Base-by-base conservation (phyloP, 2,113 vertebrate species). In the Urocolius indicus region DNA sequence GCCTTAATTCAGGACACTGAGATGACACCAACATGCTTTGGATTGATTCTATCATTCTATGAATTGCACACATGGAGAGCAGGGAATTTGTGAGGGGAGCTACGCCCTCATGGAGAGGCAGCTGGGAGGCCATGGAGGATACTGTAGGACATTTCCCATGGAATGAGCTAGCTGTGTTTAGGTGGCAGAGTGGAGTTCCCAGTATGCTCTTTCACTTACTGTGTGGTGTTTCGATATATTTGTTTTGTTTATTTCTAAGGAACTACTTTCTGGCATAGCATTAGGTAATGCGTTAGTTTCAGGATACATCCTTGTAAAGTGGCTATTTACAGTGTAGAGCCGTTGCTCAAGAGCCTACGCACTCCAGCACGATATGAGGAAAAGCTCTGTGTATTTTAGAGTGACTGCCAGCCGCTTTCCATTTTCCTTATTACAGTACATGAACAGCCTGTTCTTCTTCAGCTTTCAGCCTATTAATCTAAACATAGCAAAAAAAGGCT, bases 401-500 rank as follows among this genome's bases (percentile, higher is more conserved):
- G 38, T 52, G 68, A 86, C 78, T 90, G 63, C 61, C 46, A 86
- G n/a, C 52, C 4, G 3, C 79, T 88, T 94, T 81, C 72, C 45
- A 21, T 92, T 86, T 90, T 46, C 43, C 19, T 32, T 30, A 38
- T 80, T 90, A 61, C 16, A 54, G 34, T 43, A 55, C n/a, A 51
- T 63, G 78, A 79, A 65, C 62, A 84, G 32, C 63, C 46, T 86
- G 51, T 55, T 79, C 41, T 58, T 88, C 55, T 83, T 88, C 55
- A 16, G 80, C 48, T 80, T 88, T 88, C 79, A 94, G 34, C 14
- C 34, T 75, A 71, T 41, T 45, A 51, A 21, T 43, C 75, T 77
- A 87, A 91, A 94, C 61, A 89, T 12, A 67, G 51, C 38, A 90
- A 95, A 90, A 90, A 83, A 12, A 92, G 34, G 30, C 32, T 68